phyloP scores from a whole-genome alignment of 2,113 vertebrate genomes.

The Typhlomys cinereus region DNA sequence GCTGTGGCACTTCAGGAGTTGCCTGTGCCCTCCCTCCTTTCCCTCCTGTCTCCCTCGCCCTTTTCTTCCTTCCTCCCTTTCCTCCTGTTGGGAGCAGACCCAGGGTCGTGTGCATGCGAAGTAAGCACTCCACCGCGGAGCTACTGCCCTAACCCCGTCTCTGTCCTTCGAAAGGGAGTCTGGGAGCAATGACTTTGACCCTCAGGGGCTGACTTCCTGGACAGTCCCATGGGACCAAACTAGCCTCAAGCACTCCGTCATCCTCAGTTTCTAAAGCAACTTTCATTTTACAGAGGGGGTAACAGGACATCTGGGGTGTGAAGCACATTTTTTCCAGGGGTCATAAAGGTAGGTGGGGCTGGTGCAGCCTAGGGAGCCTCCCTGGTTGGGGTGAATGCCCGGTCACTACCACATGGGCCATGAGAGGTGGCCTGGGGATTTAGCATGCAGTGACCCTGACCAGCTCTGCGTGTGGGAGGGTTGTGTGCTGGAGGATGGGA shows the following conservation, averaged over 20 bases:
- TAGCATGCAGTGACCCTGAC: rapidly evolving
- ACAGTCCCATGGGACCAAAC: too few species aligned
- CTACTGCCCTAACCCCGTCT: not conserved
- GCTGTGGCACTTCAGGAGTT: not conserved
- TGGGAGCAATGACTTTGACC: not conserved
- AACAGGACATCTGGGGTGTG: not conserved
- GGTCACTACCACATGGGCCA: rapidly evolving
- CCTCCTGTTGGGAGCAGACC: not conserved
- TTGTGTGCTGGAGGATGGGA: not conserved
- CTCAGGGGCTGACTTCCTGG: not conserved
- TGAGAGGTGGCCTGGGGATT: rapidly evolving
- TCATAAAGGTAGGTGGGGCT: not conserved
- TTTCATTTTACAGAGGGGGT: not conserved
- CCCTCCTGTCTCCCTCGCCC: not conserved
- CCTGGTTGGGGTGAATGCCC: rapidly evolving
- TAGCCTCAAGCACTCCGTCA: too few species aligned
- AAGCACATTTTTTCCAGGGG: not conserved
- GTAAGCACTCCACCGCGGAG: not conserved
- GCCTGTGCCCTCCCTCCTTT: not conserved
- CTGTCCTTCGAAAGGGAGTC: not conserved
- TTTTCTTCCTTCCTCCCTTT: not conserved
- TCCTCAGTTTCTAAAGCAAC: rapidly evolving
- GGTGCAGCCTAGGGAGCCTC: not conserved
- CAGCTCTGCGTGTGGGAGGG: not conserved
- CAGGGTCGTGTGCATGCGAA: not conserved